phyloP scores from a whole-genome alignment of 2,888 invertebrate species.

The Choristoneura rosaceana region DNA sequence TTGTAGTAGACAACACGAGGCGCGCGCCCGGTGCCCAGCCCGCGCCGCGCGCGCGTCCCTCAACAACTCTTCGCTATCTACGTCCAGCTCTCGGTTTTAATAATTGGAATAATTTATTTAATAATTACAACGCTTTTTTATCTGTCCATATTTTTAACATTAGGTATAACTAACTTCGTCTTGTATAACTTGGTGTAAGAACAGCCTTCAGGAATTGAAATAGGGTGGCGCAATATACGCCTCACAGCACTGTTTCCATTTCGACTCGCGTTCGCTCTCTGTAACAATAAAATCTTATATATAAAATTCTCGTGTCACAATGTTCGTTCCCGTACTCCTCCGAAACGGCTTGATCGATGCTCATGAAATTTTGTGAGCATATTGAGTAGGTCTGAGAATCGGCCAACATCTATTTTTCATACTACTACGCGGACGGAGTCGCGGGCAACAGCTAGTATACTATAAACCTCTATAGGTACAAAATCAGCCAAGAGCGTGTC shows the following conservation, averaged over 20 bases:
- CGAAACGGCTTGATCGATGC: no score
- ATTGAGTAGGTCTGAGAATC: no score
- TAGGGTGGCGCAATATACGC: conserved; percentile 81
- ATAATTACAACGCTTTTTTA: conserved; percentile 85
- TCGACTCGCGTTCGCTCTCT: conserved; percentile 90
- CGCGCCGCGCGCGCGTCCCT: conserved; percentile 80
- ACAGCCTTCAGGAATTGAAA: conserved; percentile 86
- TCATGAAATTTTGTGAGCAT: no score
- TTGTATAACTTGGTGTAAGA: conserved; percentile 86
- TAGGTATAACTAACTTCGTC: conserved; percentile 85
- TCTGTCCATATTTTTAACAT: conserved; percentile 83
- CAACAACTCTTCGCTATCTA: conserved; percentile 84
- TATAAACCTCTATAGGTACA: no score
- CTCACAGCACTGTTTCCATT: conserved; percentile 97
- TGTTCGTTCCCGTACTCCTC: no score
- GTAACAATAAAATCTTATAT: conserved; percentile 57
- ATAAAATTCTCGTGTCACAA: no score
- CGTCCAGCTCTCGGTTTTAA: conserved; percentile 83
- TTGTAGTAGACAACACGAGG: conserved; percentile 84
- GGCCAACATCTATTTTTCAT: no score
- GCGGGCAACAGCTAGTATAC: no score
- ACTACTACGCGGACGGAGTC: no score
- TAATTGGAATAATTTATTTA: conserved; percentile 87
- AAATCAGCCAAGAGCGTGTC: no score
- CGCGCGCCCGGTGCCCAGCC: conserved; percentile 82